Evolutionary conservation across 53 echinoderm and acorn worm species (phyloP).

Genomic region (Antedon mediterranea): DNA sequence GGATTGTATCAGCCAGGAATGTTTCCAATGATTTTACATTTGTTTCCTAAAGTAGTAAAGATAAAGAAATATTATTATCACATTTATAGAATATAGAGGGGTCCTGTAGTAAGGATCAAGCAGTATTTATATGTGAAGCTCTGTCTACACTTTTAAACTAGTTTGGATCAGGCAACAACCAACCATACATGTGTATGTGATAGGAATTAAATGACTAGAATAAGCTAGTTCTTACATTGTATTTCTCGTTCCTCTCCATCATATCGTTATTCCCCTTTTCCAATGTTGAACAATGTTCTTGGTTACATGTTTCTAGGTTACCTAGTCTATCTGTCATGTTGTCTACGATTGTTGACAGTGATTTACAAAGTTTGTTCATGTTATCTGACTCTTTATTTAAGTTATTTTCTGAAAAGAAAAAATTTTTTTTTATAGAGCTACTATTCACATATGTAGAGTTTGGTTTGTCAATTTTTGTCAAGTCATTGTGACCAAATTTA

Average conservation of each 20-base stretch:
- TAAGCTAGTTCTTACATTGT: neutral
- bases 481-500: no score
- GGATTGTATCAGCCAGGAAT: constrained; percentile 26
- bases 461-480: no score
- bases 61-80: neutral
- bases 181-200: no score
- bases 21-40: neutral
- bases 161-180: no score
- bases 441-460: no score
- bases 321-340: neutral
- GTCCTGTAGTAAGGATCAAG: no score
- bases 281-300: neutral
- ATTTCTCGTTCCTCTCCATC: neutral
- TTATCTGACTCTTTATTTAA: neutral
- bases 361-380: neutral
- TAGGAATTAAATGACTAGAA: no score
- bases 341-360: neutral
- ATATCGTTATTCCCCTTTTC: neutral
- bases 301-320: neutral
- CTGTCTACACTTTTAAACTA: no score
- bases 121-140: no score
- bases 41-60: neutral
- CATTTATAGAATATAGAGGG: no score
- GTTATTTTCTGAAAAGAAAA: neutral
- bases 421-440: no score